Base-by-base conservation (phyloP, 2,888 invertebrate genomes). In the Apotomis betuletana region DNA sequence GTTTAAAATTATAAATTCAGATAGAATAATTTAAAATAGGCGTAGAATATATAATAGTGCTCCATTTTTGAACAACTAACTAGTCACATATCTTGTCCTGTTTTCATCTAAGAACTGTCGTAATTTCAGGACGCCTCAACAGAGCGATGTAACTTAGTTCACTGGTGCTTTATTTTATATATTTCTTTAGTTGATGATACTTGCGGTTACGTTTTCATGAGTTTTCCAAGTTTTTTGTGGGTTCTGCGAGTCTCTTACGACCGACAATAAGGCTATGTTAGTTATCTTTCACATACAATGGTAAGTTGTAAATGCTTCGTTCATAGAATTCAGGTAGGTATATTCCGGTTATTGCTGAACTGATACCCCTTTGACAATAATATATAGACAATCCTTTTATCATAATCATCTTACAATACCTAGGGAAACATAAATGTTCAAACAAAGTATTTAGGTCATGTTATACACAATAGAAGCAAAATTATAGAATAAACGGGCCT, bases 101-200 rank as follows among this genome's bases (percentile, higher is more conserved):
- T 41, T 41, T 41, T 41, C 41, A 41, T 41, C 41, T 41, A 41
- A 5, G 41, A 41, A 6, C 67, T 63, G 67, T 72, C 67, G 61
- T 67, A 57, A 71, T 67, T 67, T 62, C 57, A 27, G 4, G 38
- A 38, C 41, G 51, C n/a, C 15, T 38, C 55, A 8, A 55, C 61
- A 62, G 46, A 63, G 57, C 6, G 52, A 49, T 62, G 38, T 52
- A 61, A 71, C 61, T 62, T 57, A 62, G 61, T 62, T 62, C 41
- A 4, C 49, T 38, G 59, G 44, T 10, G 52, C 54, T 64, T 65
- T 54, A 46, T 54, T 64, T 65, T 55, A 61, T n/a, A 59, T 59
- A 36, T 49, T 60, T 58, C 27, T 69, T 41, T 38, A 55, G 46
- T 59, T 54, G 38, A 54, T 60, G 46, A 55, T 49, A 55, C 59